Evolutionary conservation across 1,140 invertebrate species (phyloP), one percentile per base, ranked within the genome.

Genomic region (Cepaea nemoralis): DNA sequence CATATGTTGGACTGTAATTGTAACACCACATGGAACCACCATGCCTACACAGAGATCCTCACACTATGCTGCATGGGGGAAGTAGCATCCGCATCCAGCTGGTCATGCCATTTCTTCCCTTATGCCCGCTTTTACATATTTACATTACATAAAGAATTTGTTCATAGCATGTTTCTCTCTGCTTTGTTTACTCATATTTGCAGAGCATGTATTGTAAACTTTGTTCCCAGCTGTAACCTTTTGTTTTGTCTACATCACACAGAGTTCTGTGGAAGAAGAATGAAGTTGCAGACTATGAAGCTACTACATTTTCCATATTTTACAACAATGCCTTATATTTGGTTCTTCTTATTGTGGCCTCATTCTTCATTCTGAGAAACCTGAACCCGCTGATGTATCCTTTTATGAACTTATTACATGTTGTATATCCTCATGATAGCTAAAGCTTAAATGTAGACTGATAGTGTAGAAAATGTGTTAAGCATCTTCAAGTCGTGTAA

Each of bases 271-370:
- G 98, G 97, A 99, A 99, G 92, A 99, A 99, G 92, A 99, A 99
- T 92, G 98, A 99, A 94, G 98, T 99, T 24, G 98, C 98, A 42
- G 98, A 99, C 91, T 99, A 98, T 91, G 98, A 99, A 93, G 97
- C 98, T 0, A 99, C 98, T 42, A 99, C 97, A 12, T 99, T 98
- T 90, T 97, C 98, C 50, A 99, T 99, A 87, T 99, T 99, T 93
- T 99, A 99, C 94, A 99, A 99, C 92, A 99, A 99, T 91, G 96
- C 98, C 35, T 91, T 99, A 67, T 99, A 98, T 92, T 93, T 99
- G 90, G 95, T 97, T 42, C 94, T 99, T 70, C 95, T 99, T n/a
- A 96, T 99, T 82, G 93, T 99, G 67, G 94, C 94, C 77, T 99
- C 98, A 83, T 99, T 99, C 92, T 99, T 98, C 90, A 90, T 99